Base-by-base conservation (phyloP, 2,797 vertebrate species). In the Rachycentron canadum region DNA sequence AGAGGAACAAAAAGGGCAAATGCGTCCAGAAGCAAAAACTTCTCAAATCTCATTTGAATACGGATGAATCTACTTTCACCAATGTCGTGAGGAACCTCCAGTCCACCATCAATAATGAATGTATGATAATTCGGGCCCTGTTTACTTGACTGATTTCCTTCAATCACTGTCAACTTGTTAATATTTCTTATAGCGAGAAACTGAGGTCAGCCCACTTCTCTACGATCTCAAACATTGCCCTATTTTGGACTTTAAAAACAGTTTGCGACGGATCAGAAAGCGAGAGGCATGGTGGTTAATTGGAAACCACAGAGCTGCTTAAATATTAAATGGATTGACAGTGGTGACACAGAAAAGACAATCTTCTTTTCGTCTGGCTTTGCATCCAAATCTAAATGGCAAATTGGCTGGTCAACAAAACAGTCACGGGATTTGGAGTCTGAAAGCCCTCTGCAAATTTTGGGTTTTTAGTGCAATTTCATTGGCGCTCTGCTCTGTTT, bases 321-420 rank as follows among this genome's bases (percentile, higher is more conserved):
- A 88, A 88, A 90, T 87, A 90, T 88, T 82, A 91, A 90, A 89
- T 85, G 76, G 86, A 86, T 57, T 78, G 69, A 73, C 82, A 69
- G 80, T 17, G 49, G 78, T 79, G 88, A 89, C 84, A 86, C 70
- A 86, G 81, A 88, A 89, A 89, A 86, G 41, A 65, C 84, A 91
- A 91, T 90, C 87, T 87, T 90, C 86, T 91, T 87, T 89, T 87
- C 85, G 78, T 83, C 32, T 6, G 53, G 88, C 89, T 91, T 91
- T 90, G 76, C 82, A 71, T 90, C 76, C 26, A 88, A 92, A 89
- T 92, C 86, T 85, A 90, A 89, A 86, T 45, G 78, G 69, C 82
- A 86, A 86, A 86, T 87, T 73, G 86, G 86, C 74, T 62, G 83
- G 66, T 87, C 79, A 87, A 83, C 84, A 88, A 79, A 89, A 74